These are phyloP conservation scores for Nothocercus julius DNA, from an alignment of 2,113 vertebrate genomes.

Conservation along the genomic window DNA sequence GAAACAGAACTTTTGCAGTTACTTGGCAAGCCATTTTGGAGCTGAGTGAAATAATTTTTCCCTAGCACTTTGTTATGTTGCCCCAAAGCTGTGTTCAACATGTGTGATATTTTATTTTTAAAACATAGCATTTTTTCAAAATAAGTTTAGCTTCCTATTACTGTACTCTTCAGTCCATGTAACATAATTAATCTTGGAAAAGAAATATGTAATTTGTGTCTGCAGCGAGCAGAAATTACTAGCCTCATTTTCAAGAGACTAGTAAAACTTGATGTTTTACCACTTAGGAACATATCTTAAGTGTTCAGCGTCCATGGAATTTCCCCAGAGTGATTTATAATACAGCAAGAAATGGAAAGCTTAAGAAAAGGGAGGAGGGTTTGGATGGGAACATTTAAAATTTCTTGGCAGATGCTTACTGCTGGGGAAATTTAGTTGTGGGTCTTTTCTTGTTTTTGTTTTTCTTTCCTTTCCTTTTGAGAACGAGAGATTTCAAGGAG, in stretches of 20 bases:
- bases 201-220: background rate
- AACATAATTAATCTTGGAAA: background rate
- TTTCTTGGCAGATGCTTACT: constrained; percentile 42
- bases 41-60: background rate
- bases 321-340: constrained; percentile 30
- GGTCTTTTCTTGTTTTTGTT: background rate
- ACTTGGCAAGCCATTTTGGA: background rate
- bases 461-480: background rate
- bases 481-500: constrained; percentile 22
- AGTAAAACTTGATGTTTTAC: background rate
- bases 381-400: constrained; percentile 14
- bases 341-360: constrained; percentile 18
- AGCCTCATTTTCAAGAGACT: background rate
- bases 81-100: background rate
- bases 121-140: background rate
- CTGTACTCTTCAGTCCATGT: background rate
- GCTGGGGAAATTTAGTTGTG: background rate
- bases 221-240: background rate
- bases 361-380: constrained; percentile 4
- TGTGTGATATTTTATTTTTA: background rate
- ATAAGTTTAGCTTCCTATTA: background rate
- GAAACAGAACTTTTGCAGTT: background rate
- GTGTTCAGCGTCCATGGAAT: background rate
- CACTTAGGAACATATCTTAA: background rate
- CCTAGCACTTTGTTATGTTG: background rate